phyloP scores from a whole-genome alignment of 2,888 invertebrate species.

The Euphydryas editha region DNA sequence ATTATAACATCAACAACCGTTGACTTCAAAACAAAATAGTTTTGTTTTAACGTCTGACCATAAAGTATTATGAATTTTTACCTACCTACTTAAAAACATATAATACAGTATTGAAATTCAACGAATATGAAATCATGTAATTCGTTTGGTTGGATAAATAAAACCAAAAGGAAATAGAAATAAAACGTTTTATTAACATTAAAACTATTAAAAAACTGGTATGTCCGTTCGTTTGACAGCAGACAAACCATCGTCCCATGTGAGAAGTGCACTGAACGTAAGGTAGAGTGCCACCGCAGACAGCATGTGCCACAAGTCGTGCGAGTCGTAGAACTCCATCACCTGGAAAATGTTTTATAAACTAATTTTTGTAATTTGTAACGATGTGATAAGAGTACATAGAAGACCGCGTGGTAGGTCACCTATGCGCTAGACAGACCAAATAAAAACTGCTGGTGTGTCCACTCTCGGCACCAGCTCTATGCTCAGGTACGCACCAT shows the following conservation, averaged over 20 bases:
- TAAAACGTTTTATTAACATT: background rate
- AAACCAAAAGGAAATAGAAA: background rate
- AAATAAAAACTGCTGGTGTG: too few species aligned
- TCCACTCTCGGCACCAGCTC: background rate
- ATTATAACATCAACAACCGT: too few species aligned
- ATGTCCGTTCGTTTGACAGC: slow-evolving; percentile 89
- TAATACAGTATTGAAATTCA: too few species aligned
- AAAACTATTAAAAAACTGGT: slow-evolving; percentile 86
- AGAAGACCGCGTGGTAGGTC: too few species aligned
- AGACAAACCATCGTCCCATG: slow-evolving; percentile 92
- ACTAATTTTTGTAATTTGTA: background rate
- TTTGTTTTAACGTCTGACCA: too few species aligned
- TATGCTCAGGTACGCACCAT: slow-evolving; percentile 59
- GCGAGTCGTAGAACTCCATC: slow-evolving; percentile 91
- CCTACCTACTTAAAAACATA: too few species aligned
- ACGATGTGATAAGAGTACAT: too few species aligned
- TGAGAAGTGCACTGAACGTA: slow-evolving; percentile 91
- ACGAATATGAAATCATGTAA: too few species aligned
- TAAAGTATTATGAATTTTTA: too few species aligned
- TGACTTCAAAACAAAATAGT: too few species aligned
- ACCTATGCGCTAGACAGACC: too few species aligned
- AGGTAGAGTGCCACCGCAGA: slow-evolving; percentile 93
- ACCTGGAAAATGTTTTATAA: slow-evolving; percentile 74
- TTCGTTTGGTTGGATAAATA: background rate
- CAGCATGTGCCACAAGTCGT: slow-evolving; percentile 95